Base-by-base conservation (phyloP, 2,888 invertebrate genomes). In the Perizoma flavofasciatum region DNA sequence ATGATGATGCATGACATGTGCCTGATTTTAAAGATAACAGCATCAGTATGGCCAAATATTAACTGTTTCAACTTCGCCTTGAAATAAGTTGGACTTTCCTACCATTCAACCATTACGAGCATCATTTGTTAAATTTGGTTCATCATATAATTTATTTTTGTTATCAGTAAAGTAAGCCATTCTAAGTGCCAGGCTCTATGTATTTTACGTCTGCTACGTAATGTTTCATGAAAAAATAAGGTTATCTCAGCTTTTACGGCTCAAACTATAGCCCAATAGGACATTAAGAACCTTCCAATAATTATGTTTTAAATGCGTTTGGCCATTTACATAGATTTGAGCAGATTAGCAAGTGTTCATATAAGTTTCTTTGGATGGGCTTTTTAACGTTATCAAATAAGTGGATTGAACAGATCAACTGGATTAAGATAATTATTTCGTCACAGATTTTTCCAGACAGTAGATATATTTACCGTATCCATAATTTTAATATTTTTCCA, bases 1-100 rank as follows among this genome's bases (percentile, higher is more conserved):
- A 91, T 84, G 83, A 88, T 89, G 87, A 88, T 89, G 72, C 79
- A 89, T 79, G 74, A 79, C 75, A 74, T 62, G 77, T 68, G 70
- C 74, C 72, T 71, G 79, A 78, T 78, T 78, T 75, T 73, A 67
- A 59, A 76, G 69, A 86, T 86, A 87, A 82, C 65, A 57, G 67
- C 78, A 79, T 81, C 79, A 69, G 55, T 61, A 46, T 57, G 55
- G 45, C 61, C 58, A 63, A 63, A 66, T 67, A 65, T 68, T 59
- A 69, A 71, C 50, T 60, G 56, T 65, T 44, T 44, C 22, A 72
- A 65, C 69, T 68, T 70, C 70, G 70, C 10, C 65, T 54, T 56
- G 55, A 55, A 66, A 65, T 63, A 61, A 50, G 45, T 54, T 22
- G 53, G 44, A 22, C 9, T 8, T 51, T 43, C 33, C 41, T 10